Evolutionary conservation across 2,888 invertebrate species (phyloP).

Genomic region (Platycheirus rosarum): DNA sequence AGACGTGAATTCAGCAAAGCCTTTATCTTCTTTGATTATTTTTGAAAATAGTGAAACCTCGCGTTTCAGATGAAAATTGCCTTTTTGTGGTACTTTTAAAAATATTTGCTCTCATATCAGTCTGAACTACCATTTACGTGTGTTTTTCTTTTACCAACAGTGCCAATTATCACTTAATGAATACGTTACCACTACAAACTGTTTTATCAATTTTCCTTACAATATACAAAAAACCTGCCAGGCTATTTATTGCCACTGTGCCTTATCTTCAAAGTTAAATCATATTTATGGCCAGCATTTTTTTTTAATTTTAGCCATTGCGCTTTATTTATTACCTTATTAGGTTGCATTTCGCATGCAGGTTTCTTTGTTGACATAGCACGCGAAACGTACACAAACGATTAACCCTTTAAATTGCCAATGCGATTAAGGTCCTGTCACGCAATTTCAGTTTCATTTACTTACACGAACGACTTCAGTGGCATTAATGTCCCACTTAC

Average conservation of each 20-base stretch:
- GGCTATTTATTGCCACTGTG: conserved; percentile 12
- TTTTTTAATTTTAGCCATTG: conserved; percentile 52
- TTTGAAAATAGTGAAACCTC: no score
- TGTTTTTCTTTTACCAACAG: neutral
- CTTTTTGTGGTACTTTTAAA: no score
- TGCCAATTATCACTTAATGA: neutral
- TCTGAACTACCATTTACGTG: no score
- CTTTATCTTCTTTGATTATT: no score
- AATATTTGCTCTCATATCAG: no score
- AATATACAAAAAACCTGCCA: conserved; percentile 41
- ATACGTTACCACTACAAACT: conserved; percentile 5
- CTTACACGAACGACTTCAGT: conserved; percentile 3
- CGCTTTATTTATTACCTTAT: conserved; percentile 60
- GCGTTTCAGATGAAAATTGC: no score
- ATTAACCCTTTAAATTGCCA: conserved; percentile 69
- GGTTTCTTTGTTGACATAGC: conserved; percentile 57
- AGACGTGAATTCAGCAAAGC: no score
- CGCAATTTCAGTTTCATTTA: conserved; percentile 53
- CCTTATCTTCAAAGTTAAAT: conserved; percentile 34
- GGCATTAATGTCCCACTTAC: conserved; percentile 1
- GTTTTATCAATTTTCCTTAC: conserved; percentile 34
- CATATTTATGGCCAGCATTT: conserved; percentile 24
- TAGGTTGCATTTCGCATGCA: conserved; percentile 58
- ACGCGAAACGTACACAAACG: conserved; percentile 64
- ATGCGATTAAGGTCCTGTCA: conserved; percentile 61